Evolutionary conservation across 2,113 vertebrate genomes (phyloP).

Genomic region (Vombatus ursinus): DNA sequence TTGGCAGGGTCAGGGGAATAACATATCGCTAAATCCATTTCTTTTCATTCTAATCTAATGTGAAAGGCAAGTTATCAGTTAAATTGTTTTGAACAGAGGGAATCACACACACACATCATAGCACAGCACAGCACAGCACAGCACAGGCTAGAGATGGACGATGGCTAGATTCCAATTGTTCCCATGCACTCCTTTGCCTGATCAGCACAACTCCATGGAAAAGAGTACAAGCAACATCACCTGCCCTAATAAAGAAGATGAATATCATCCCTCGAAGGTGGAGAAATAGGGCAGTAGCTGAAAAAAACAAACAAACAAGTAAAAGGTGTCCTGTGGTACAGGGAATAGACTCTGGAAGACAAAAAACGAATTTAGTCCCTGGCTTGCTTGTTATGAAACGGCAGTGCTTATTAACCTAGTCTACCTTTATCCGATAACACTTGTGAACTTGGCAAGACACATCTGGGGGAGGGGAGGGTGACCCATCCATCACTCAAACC

Average conservation of each 20-base stretch:
- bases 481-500: not conserved
- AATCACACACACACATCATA: not conserved
- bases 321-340: not conserved
- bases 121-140: not conserved
- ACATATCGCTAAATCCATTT: conserved; percentile 56
- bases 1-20: not conserved
- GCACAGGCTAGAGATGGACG: not conserved
- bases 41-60: conserved; percentile 57
- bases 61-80: conserved; percentile 41
- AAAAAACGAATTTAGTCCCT: not conserved
- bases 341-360: not conserved
- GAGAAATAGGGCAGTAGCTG: not conserved
- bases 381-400: not conserved
- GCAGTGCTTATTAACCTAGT: accelerated
- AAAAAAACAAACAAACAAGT: not conserved
- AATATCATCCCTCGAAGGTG: not conserved
- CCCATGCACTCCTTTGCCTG: not conserved
- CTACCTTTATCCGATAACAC: not conserved
- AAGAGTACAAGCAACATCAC: not conserved
- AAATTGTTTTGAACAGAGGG: not conserved
- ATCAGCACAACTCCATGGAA: not conserved
- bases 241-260: conserved; percentile 18
- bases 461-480: not conserved
- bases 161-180: not conserved
- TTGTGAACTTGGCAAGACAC: not conserved